Percentiles rank a stretch among this genome's conserved stretches.
Conservation (phyloP, 2,888 invertebrate species). For the Drosophila suboccidentalis region DNA sequence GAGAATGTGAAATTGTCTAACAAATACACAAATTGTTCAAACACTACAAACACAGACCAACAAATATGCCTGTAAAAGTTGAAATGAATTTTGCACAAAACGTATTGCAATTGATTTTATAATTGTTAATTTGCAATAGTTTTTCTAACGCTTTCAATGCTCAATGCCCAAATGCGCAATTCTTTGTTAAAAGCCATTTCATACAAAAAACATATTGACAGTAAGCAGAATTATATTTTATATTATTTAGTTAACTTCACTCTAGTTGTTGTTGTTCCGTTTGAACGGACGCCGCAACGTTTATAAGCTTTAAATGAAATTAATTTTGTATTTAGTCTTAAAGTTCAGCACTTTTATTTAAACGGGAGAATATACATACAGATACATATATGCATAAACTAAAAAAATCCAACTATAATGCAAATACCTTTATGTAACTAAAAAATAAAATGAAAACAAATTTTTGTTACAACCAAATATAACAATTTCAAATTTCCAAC, state of each 20-base stretch:
- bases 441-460: conserved; percentile 34
- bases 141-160: conserved; percentile 30
- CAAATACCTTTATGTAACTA: conserved; percentile 24
- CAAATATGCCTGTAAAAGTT: conserved; percentile 46
- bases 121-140: conserved; percentile 25
- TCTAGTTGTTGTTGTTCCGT: conserved; percentile 27
- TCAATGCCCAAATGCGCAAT: conserved; percentile 42
- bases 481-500: conserved; percentile 25
- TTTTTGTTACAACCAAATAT: conserved; percentile 27
- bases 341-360: conserved; percentile 22
- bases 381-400: conserved; percentile 17
- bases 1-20: conserved; percentile 79
- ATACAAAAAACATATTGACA: conserved; percentile 17
- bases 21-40: conserved; percentile 66
- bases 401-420: conserved; percentile 15
- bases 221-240: conserved; percentile 27
- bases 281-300: conserved; percentile 26
- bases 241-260: conserved; percentile 21
- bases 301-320: conserved; percentile 48
- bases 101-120: conserved; percentile 27
- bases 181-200: conserved; percentile 38
- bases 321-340: conserved; percentile 41
- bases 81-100: conserved; percentile 58
- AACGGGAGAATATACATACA: conserved; percentile 18
- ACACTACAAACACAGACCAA: conserved; percentile 31